Percentiles rank a stretch among this genome's conserved stretches.
Evolutionary conservation across 2,888 invertebrate genomes (phyloP).

Genomic region (Liopterus haemorrhoidalis): DNA sequence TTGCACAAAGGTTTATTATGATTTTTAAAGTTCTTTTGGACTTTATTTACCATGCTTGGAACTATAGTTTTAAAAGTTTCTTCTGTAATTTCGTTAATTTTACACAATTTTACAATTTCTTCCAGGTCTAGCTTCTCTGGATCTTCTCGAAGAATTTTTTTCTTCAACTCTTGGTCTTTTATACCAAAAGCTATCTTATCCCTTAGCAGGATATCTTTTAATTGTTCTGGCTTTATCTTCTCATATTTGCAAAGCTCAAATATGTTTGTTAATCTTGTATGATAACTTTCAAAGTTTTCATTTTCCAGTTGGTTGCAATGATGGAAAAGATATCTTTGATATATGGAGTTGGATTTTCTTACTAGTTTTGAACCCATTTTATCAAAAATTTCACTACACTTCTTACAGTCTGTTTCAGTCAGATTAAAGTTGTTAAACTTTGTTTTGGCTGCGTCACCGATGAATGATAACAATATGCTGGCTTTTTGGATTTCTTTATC

Average conservation of each 20-base stretch:
- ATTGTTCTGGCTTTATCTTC: background rate
- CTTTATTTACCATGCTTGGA: slow-evolving; percentile 1
- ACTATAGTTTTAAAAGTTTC: background rate
- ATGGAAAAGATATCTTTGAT: no score
- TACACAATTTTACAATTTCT: slow-evolving; percentile 1
- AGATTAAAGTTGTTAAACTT: slow-evolving; percentile 7
- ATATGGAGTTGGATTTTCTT: no score
- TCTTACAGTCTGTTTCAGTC: slow-evolving; percentile 4
- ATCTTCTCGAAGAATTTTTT: slow-evolving; percentile 5
- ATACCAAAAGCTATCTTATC: slow-evolving; percentile 5
- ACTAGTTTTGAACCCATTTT: no score
- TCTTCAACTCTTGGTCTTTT: slow-evolving; percentile 4
- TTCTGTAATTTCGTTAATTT: slow-evolving; percentile 8
- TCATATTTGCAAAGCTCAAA: slow-evolving; percentile 3
- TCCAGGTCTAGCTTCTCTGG: background rate
- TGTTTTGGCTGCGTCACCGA: slow-evolving; percentile 4
- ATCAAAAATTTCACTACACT: no score
- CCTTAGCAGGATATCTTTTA: slow-evolving; percentile 5
- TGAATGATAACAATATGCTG: slow-evolving; percentile 4
- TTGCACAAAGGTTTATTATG: background rate
- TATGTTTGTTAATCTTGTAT: slow-evolving; percentile 1
- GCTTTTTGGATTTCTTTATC: slow-evolving; percentile 4
- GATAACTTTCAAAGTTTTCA: background rate
- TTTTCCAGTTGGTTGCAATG: background rate
- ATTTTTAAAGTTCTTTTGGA: background rate